Evolutionary conservation across 2,113 vertebrate genomes (phyloP).

Genomic region (Toxotes jaculatrix): DNA sequence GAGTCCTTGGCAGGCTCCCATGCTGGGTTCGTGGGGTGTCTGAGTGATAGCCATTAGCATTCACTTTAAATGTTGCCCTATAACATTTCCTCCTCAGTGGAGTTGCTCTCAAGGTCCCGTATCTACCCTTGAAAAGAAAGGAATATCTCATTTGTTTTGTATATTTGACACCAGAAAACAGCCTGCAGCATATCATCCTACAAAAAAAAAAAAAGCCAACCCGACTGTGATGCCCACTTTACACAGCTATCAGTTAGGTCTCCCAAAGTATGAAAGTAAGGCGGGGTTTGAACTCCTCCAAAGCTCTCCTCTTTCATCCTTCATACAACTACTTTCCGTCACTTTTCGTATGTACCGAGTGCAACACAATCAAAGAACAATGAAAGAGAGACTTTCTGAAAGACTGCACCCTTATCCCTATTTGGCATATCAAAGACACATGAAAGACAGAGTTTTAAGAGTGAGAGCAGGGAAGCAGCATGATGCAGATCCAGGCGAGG

Average conservation of each 20-base stretch:
- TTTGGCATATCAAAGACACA: background rate
- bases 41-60: slow-evolving; percentile 63
- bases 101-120: slow-evolving; percentile 43
- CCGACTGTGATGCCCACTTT: background rate
- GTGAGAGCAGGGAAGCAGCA: background rate
- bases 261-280: background rate
- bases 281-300: background rate
- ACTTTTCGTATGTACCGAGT: background rate
- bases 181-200: slow-evolving; percentile 4
- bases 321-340: background rate
- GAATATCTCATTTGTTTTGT: slow-evolving; percentile 49
- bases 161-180: slow-evolving; percentile 25
- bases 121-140: slow-evolving; percentile 36
- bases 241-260: background rate
- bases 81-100: slow-evolving; percentile 44
- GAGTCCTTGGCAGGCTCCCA: slow-evolving; percentile 59
- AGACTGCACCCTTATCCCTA: background rate
- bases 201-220: background rate
- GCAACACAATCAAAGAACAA: background rate
- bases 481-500: background rate
- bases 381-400: background rate
- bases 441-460: background rate
- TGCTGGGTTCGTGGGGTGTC: slow-evolving; percentile 54
- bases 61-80: slow-evolving; percentile 52
- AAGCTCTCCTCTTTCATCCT: background rate